Conservation (phyloP, 2,888 invertebrate species). For the Cecidostiba fungosa region DNA sequence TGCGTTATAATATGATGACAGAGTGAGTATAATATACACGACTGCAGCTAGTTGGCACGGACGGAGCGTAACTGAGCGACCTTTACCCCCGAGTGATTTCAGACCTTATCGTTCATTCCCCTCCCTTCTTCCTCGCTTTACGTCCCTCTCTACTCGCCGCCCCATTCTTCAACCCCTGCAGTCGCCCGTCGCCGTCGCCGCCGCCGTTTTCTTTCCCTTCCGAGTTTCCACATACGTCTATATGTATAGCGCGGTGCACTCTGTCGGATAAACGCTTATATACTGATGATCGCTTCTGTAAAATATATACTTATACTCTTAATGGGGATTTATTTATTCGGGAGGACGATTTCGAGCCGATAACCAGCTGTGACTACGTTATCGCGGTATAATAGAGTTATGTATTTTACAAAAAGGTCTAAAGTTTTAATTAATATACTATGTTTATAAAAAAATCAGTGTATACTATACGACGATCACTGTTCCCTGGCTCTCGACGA, state of each 20-base stretch:
- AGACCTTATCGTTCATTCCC: conserved; percentile 75
- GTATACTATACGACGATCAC: too few relatives aligned
- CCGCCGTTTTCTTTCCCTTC: conserved; percentile 19
- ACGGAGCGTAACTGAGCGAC: conserved; percentile 76
- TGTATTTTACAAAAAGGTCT: too few relatives aligned
- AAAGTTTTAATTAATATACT: too few relatives aligned
- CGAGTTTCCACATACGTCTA: conserved; percentile 23
- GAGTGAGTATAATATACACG: background rate
- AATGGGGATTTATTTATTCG: conserved; percentile 28
- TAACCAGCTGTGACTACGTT: background rate
- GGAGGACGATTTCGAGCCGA: background rate
- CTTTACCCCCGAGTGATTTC: conserved; percentile 76
- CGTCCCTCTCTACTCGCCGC: conserved; percentile 65
- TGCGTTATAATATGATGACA: background rate
- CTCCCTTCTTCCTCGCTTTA: conserved; percentile 55
- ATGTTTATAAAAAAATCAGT: too few relatives aligned
- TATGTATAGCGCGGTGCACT: background rate
- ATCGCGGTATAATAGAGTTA: background rate
- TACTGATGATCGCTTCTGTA: conserved; percentile 3
- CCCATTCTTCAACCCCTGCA: conserved; percentile 60
- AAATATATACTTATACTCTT: too few relatives aligned
- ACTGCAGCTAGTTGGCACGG: conserved; percentile 65
- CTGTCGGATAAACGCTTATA: conserved; percentile 19
- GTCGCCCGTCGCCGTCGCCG: background rate
- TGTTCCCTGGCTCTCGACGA: background rate